Percentiles rank a stretch among this genome's conserved stretches.
phyloP scores from a whole-genome alignment of 2,888 invertebrate genomes.

The Pachymerium ferrugineum region DNA sequence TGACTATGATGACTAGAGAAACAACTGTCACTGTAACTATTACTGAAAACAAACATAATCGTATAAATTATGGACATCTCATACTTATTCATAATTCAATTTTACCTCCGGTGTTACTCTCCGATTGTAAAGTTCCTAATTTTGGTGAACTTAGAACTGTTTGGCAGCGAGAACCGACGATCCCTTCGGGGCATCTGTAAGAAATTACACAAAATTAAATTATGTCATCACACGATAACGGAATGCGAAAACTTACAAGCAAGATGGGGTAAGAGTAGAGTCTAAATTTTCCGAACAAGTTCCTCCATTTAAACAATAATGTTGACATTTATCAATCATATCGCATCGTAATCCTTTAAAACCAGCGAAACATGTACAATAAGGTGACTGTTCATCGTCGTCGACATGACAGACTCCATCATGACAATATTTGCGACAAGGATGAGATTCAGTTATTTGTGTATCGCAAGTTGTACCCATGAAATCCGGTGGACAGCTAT shows the following conservation, averaged over 20 bases:
- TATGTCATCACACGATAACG: not conserved
- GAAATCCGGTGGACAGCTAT: constrained; percentile 40
- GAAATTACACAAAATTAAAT: not conserved
- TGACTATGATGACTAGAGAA: constrained; percentile 38
- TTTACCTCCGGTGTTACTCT: constrained; percentile 36
- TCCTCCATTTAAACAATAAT: constrained; percentile 55
- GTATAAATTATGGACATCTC: not conserved
- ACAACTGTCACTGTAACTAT: constrained; percentile 37
- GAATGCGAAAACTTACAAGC: constrained; percentile 46
- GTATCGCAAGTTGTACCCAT: constrained; percentile 40
- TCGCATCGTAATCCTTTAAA: constrained; percentile 54
- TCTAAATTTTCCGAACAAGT: constrained; percentile 50
- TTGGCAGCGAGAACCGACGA: constrained; percentile 45
- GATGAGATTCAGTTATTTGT: constrained; percentile 28
- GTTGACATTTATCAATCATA: constrained; percentile 49
- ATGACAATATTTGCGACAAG: constrained; percentile 34
- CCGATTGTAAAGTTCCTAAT: not conserved
- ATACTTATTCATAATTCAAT: not conserved
- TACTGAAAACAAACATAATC: constrained; percentile 31
- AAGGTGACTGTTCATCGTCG: constrained; percentile 28
- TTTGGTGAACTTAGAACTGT: constrained; percentile 35
- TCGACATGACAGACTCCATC: constrained; percentile 32
- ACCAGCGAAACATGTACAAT: constrained; percentile 38
- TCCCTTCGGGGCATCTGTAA: constrained; percentile 46
- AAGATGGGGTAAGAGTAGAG: constrained; percentile 45